Conservation (phyloP, 2,797 vertebrate genomes). For the Glyptemys insculpta region DNA sequence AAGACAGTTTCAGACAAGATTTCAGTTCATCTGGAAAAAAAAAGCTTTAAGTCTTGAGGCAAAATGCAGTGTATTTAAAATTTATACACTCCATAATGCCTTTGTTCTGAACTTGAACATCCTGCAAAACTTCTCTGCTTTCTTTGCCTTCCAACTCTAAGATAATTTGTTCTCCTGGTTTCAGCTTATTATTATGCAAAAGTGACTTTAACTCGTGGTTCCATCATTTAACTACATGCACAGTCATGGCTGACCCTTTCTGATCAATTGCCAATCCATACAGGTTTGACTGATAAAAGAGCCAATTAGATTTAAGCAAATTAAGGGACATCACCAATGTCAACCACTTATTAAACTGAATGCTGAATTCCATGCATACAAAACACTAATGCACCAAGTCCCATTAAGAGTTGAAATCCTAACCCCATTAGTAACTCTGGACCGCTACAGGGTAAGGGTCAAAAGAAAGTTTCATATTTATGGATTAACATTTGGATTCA, state of each 20-base stretch:
- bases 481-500: constrained; percentile 82
- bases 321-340: constrained; percentile 89
- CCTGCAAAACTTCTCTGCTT: constrained; percentile 88
- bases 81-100: constrained; percentile 97
- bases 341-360: constrained; percentile 86
- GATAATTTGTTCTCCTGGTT: constrained; percentile 77
- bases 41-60: constrained; percentile 95
- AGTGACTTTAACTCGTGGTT: constrained; percentile 82
- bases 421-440: constrained; percentile 86
- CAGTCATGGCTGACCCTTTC: constrained; percentile 88
- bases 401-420: constrained; percentile 85
- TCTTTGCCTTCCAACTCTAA: constrained; percentile 83
- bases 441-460: constrained; percentile 77
- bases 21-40: constrained; percentile 91
- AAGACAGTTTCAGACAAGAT: constrained; percentile 96
- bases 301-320: constrained; percentile 90
- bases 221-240: constrained; percentile 90
- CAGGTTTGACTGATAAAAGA: constrained; percentile 90
- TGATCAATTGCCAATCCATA: constrained; percentile 91
- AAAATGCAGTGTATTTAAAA: constrained; percentile 99
- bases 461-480: constrained; percentile 84
- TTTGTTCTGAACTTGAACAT: constrained; percentile 99
- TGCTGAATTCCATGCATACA: constrained; percentile 83
- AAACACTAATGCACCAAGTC: constrained; percentile 84
- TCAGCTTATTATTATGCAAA: constrained; percentile 85